These are phyloP conservation scores for Stichopus horrens DNA, from an alignment of 53 echinoderm and acorn worm species.

Conservation along the genomic window DNA sequence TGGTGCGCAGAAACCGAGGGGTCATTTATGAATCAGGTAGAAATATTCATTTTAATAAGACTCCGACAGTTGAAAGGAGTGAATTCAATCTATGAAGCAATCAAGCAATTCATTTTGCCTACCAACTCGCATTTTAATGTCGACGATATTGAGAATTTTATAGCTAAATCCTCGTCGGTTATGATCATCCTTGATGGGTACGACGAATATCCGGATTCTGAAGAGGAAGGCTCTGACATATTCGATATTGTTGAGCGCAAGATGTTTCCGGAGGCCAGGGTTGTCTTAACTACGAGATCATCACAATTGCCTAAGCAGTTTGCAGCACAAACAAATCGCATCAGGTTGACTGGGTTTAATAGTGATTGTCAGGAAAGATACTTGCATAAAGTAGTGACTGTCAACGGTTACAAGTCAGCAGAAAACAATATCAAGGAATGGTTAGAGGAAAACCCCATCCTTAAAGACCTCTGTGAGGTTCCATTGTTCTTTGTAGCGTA, in stretches of 20 bases:
- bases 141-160: background rate
- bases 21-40: background rate
- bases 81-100: background rate
- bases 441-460: background rate
- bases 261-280: background rate
- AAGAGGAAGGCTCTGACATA: background rate
- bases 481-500: background rate
- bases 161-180: background rate
- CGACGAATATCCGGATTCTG: background rate
- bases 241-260: background rate
- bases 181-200: background rate
- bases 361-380: background rate
- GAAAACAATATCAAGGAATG: background rate
- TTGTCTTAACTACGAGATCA: background rate
- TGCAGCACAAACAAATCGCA: background rate
- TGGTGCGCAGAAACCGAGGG: background rate
- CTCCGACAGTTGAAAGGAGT: slow-evolving; percentile 4
- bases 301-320: background rate
- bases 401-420: background rate
- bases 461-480: background rate
- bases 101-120: background rate
- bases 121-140: background rate
- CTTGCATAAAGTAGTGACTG: background rate
- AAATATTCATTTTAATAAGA: background rate
- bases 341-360: background rate